These are phyloP conservation scores for Orius insidiosus DNA, from an alignment of 1,140 invertebrate genomes.

Conservation along the genomic window DNA sequence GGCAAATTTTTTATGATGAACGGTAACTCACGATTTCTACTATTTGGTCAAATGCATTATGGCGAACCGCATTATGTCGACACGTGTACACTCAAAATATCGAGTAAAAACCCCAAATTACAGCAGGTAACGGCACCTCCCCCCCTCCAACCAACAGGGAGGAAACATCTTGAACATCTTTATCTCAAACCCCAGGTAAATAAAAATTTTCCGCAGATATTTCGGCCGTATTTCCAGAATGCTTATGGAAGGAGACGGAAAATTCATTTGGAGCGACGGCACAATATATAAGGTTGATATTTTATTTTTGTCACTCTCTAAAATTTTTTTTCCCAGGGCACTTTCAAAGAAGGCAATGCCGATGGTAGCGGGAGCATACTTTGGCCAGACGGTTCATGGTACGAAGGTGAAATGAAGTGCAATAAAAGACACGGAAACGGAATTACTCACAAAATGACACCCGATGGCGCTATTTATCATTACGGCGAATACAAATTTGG, in stretches of 20 bases:
- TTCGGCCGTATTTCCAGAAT: conserved; percentile 4
- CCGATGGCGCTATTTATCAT: conserved; percentile 20
- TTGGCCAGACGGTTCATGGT: conserved; percentile 34
- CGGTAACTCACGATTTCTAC: too few relatives aligned
- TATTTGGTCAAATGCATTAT: too few relatives aligned
- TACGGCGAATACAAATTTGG: conserved; percentile 34
- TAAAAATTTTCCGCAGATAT: conserved; percentile 6
- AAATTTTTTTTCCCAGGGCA: conserved; percentile 28
- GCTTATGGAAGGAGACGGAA: conserved; percentile 14
- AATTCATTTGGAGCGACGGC: conserved; percentile 15
- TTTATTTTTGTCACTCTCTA: conserved; percentile 17
- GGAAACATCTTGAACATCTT: too few relatives aligned
- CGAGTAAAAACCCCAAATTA: too few relatives aligned
- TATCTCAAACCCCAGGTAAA: too few relatives aligned
- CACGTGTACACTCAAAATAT: too few relatives aligned
- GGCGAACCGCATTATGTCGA: too few relatives aligned
- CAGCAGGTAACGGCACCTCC: too few relatives aligned
- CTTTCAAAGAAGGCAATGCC: conserved; percentile 33
- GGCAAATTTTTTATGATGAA: too few relatives aligned
- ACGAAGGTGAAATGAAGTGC: conserved; percentile 33
- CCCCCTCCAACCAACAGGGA: too few relatives aligned
- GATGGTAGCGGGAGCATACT: conserved; percentile 31
- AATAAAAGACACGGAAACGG: conserved; percentile 36
- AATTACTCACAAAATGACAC: conserved; percentile 26
- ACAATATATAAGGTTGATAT: conserved; percentile 8